Conservation (phyloP, 2,113 vertebrate genomes). For the Lagopus muta region DNA sequence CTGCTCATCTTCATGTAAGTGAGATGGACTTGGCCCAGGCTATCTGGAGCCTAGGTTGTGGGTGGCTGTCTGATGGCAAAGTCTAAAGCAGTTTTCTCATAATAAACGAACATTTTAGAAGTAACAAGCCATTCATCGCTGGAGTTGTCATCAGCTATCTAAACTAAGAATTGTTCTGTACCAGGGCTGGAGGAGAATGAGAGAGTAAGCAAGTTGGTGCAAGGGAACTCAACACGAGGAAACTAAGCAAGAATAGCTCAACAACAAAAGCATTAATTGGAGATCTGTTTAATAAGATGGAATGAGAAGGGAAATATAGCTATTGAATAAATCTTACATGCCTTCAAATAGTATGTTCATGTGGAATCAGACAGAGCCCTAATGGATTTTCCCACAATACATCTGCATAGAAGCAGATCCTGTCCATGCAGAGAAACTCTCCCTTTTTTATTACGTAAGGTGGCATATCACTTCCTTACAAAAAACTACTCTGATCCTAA, state of each 20-base stretch:
- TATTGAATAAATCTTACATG: background rate
- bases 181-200: background rate
- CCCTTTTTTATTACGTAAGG: rapidly evolving
- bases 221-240: background rate
- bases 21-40: background rate
- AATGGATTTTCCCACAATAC: background rate
- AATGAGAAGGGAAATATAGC: background rate
- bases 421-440: background rate
- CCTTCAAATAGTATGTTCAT: background rate
- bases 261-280: background rate
- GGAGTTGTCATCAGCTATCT: background rate
- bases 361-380: background rate
- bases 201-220: background rate
- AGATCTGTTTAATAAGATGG: background rate
- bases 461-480: background rate
- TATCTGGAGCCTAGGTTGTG: background rate
- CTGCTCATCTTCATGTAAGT: background rate
- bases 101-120: background rate
- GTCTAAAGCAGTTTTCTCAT: background rate
- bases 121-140: background rate
- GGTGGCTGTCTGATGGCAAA: background rate
- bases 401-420: background rate
- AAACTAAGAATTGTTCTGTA: background rate
- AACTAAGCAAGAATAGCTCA: background rate
- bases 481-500: background rate